Conservation (phyloP, 2,797 vertebrate species). For the Brotula barbata region DNA sequence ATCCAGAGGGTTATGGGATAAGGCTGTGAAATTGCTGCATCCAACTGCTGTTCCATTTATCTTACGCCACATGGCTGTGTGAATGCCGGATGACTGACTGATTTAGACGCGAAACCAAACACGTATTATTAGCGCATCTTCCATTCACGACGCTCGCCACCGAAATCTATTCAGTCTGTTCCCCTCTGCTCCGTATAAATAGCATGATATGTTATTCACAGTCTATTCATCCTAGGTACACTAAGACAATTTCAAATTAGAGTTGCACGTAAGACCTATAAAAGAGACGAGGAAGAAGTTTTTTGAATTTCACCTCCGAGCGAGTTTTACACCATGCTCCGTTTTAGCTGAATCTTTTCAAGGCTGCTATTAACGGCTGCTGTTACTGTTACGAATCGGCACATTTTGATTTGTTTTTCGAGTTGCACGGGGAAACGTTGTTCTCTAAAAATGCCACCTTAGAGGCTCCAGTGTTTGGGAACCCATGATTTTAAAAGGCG, state of each 20-base stretch:
- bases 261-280: slow-evolving; percentile 14
- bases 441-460: slow-evolving; percentile 45
- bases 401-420: slow-evolving; percentile 53
- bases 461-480: slow-evolving; percentile 47
- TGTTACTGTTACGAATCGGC: slow-evolving; percentile 38
- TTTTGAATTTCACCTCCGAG: slow-evolving; percentile 21
- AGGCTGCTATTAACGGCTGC: slow-evolving; percentile 37
- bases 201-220: slow-evolving; percentile 18
- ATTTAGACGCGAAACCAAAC: slow-evolving; percentile 59
- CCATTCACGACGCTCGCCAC: slow-evolving; percentile 40
- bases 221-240: slow-evolving; percentile 9
- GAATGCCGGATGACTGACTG: slow-evolving; percentile 53
- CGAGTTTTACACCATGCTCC: slow-evolving; percentile 14
- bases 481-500: slow-evolving; percentile 76
- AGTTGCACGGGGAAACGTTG: slow-evolving; percentile 36
- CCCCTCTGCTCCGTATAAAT: slow-evolving; percentile 37
- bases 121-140: slow-evolving; percentile 53
- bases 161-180: slow-evolving; percentile 29
- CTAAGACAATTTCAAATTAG: slow-evolving; percentile 30
- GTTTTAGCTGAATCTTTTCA: slow-evolving; percentile 26
- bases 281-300: slow-evolving; percentile 5
- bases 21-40: slow-evolving; percentile 66
- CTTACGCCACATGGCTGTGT: slow-evolving; percentile 46
- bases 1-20: slow-evolving; percentile 69
- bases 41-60: slow-evolving; percentile 58